Evolutionary conservation across 2,888 invertebrate genomes (phyloP), one percentile per base, ranked within the genome.

Genomic region (Asteroscopus sphinx): DNA sequence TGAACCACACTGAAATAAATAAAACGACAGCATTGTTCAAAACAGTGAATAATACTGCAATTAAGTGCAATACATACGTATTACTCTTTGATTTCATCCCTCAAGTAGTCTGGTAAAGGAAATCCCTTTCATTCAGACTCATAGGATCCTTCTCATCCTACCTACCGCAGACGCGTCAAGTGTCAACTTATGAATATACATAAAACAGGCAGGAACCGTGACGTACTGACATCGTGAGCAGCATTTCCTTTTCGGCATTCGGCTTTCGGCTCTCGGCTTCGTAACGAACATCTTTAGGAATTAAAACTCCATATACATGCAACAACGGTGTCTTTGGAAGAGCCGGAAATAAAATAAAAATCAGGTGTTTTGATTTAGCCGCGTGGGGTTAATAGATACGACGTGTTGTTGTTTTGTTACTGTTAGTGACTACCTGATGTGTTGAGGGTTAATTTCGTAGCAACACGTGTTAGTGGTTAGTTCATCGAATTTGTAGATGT

Each of bases 131-230:
- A 61, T 68, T 61, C 45, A 30, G 40, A 57, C 56, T 54, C 39
- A 62, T 30, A 58, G 55, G 47, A 37, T 42, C 35, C 55, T 58
- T 74, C 75, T 75, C 71, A 37, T 42, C 35, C 55, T 58, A 77
- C 75, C 77, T 74, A 77, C 77, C 75, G 64, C 77, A 75, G 60
- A 49, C 48, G 35, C 17, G 32, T 11, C 7, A 72, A 55, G 46
- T 64, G 64, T 59, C 72, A 61, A 68, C 68, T 64, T 66, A 71
- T 77, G 71, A 71, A 77, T 77, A 67, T 55, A 71, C 62, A 66
- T 66, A 76, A 47, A 67, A 76, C 35, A 45, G 33, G 62, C 40
- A 45, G 61, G 47, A 60, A 57, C 59, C 62, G 54, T 58, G 53
- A 67, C 41, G 51, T 59, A 70, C 69, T 68, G 48, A 64, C 51